Base-by-base conservation (phyloP, 2,888 invertebrate species). In the Leptinotarsa tumamoca region DNA sequence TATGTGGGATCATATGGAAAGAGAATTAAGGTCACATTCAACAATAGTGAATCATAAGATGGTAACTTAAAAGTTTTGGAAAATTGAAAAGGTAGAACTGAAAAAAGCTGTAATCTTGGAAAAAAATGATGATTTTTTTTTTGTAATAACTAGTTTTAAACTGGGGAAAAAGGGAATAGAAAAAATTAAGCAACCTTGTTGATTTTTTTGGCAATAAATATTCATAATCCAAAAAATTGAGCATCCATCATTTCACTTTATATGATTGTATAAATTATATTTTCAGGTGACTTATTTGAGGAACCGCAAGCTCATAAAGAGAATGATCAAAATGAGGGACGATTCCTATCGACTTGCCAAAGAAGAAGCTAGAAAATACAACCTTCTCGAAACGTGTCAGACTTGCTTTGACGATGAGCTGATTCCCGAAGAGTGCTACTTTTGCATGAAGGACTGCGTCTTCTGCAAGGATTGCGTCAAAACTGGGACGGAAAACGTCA, bases 371-470 rank as follows among this genome's bases (percentile, higher is more conserved):
- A 84, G 80, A 68, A 78, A 82, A 72, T 82, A 89, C 56, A 84
- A 85, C 54, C 79, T 87, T 52, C 75, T 88, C 10, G 84, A 87
- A 80, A 86, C 84, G 5, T 93, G 93, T 83, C 86, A 86, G 43
- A 91, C 91, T 82, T 92, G 93, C 80, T 92, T 79, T 78, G 90
- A 90, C 67, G 90, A 90, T 67, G 91, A 92, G 79, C 83, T 90
- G 50, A 84, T 91, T 21, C 87, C 87, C 2, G 88, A 89, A 78
- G 89, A 88, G 71, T 86, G 85, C 77, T 86, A 84, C 73, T 83
- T 83, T 73, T 88, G 88, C 75, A 83, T 80, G 61, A 84, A 85
- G n/a, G 84, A 80, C 61, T 88, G 88, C 75, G 77, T 84, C 43
- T 88, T 87, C 76, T 91, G 91, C 80, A 88, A 88, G 74, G 83